Evolutionary conservation across 2,797 vertebrate species (phyloP), one percentile per base, ranked within the genome.

Genomic region (Sylvilagus floridanus): DNA sequence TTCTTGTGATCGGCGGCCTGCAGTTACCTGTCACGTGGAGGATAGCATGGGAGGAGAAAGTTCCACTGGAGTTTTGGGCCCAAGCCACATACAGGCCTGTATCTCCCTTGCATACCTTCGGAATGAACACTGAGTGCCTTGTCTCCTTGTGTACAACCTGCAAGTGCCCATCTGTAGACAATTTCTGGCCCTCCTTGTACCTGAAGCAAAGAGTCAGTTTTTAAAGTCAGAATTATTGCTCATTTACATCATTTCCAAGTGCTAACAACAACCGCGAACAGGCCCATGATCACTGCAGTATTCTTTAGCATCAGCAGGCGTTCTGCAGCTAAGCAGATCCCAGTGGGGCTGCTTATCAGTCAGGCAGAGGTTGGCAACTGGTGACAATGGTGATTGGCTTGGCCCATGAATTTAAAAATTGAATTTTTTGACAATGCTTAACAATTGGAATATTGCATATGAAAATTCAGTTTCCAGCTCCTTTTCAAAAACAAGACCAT

Each of bases 191-290:
- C 81, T 99, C 99, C 99, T 98, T 98, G 98, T 98, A 99, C 99
- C 99, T 99, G 98, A 98, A 99, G 99, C 96, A 99, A 98, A 99
- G 98, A 99, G 98, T 98, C 98, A 98, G 98, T 98, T 98, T 97
- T 98, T 97, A 97, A 98, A 97, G 96, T 99, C 98, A 99, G 97
- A 92, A 94, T 90, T 52, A 84, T 72, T 68, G 14, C 32, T 96
- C 24, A 62, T 14, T 60, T 79, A 78, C 75, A 95, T 86, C 94
- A 97, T 94, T 96, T 2, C 7, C 63, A 91, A 96, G 88, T 92
- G 96, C 93, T 97, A 88, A 95, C 12, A 93, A 66, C 0, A 37
- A 95, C 22, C 57, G 30, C 6, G 37, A 30, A 10, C 4, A 54
- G 75, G 3, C 17, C 92, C 54, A 28, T 32, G 28, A 63, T 66